These are phyloP conservation scores for Vollenhovia emeryi DNA, from an alignment of 1,140 invertebrate genomes.

Conservation along the genomic window DNA sequence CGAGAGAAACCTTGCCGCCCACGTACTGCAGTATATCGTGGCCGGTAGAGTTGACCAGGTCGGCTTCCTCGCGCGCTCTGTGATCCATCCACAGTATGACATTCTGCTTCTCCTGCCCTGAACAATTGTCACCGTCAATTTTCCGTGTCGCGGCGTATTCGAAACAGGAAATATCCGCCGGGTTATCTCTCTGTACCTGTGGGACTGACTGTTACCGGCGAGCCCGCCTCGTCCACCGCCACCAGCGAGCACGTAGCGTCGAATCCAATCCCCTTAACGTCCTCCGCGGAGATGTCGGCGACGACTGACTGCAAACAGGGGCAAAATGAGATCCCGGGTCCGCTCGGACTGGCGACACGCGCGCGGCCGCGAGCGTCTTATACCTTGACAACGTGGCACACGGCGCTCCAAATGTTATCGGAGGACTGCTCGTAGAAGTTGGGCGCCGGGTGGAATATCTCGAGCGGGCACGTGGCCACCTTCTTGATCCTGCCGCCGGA, in stretches of 20 bases:
- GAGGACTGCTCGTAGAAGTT: conserved; percentile 97
- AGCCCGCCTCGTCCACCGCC: conserved; percentile 89
- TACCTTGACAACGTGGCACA: conserved; percentile 89
- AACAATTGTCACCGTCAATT: conserved; percentile 47
- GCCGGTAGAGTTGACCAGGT: conserved; percentile 91
- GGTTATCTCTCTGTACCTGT: conserved; percentile 85
- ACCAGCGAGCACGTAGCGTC: conserved; percentile 98
- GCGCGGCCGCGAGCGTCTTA: neutral
- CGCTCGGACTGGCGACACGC: neutral
- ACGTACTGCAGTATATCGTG: conserved; percentile 94
- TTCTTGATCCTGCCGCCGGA: conserved; percentile 89
- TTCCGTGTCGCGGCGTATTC: neutral
- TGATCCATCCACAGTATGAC: conserved; percentile 99
- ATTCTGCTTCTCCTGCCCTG: conserved; percentile 91
- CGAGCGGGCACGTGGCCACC: conserved; percentile 88
- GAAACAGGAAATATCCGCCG: neutral
- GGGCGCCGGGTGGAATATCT: conserved; percentile 91
- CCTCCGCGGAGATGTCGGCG: conserved; percentile 85
- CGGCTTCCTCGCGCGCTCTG: conserved; percentile 93
- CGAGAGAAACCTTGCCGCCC: conserved; percentile 96
- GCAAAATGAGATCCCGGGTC: conserved; percentile 21
- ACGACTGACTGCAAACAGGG: conserved; percentile 87
- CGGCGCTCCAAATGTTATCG: conserved; percentile 94
- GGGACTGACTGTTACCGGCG: conserved; percentile 91
- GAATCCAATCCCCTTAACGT: conserved; percentile 95